phyloP scores from a whole-genome alignment of 2,888 invertebrate species.

The Aleiodes leptofemur region DNA sequence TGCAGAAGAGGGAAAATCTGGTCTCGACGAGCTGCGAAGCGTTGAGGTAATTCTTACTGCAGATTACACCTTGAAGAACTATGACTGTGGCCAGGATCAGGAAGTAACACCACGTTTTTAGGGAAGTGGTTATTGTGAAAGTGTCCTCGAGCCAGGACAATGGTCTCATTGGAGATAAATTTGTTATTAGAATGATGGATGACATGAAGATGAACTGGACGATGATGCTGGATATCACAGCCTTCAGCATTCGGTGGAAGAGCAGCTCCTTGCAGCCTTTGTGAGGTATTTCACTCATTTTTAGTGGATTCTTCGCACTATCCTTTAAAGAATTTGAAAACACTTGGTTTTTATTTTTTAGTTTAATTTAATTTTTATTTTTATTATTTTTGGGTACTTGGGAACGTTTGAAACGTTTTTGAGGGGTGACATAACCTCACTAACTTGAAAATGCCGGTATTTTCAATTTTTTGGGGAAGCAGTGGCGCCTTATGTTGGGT shows the following conservation, averaged over 20 bases:
- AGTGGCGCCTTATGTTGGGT: neutral
- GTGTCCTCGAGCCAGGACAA: constrained; percentile 81
- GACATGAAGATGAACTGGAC: constrained; percentile 69
- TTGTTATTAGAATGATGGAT: constrained; percentile 74
- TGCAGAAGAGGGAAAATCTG: constrained; percentile 81
- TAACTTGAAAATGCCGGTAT: neutral
- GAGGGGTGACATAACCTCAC: too few species aligned
- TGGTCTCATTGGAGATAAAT: constrained; percentile 81
- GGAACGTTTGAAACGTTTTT: neutral
- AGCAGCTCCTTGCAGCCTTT: constrained; percentile 78
- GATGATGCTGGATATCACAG: constrained; percentile 79
- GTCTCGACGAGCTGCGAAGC: constrained; percentile 80
- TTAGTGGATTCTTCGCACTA: constrained; percentile 21
- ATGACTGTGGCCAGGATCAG: constrained; percentile 81
- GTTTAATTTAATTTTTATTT: too few species aligned
- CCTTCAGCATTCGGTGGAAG: constrained; percentile 78
- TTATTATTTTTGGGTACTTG: neutral
- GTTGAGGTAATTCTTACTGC: constrained; percentile 82
- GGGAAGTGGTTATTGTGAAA: constrained; percentile 78
- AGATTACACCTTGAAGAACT: constrained; percentile 83
- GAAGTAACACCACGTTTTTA: constrained; percentile 82
- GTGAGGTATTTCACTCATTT: constrained; percentile 52
- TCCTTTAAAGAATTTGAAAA: neutral
- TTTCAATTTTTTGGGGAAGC: neutral
- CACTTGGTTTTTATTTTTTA: too few species aligned